These are phyloP conservation scores for Tetragnatha montana DNA, from an alignment of 2,888 invertebrate genomes.

Conservation along the genomic window DNA sequence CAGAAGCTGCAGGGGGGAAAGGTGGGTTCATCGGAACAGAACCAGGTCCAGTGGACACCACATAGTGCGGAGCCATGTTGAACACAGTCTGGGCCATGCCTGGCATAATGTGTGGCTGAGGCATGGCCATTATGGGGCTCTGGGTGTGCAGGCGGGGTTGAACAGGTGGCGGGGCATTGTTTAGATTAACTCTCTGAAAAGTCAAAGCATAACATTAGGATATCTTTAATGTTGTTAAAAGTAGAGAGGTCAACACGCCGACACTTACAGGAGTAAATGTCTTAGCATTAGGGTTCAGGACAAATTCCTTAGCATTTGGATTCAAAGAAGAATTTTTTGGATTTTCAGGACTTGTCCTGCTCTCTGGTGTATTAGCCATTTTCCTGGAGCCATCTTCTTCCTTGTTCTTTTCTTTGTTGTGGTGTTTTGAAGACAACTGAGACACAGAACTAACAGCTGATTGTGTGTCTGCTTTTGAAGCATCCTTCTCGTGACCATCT, in stretches of 20 bases:
- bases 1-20: slow-evolving; percentile 67
- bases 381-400: slow-evolving; percentile 55
- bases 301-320: slow-evolving; percentile 92
- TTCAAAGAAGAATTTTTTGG: slow-evolving; percentile 87
- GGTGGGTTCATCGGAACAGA: slow-evolving; percentile 64
- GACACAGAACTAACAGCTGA: slow-evolving; percentile 17
- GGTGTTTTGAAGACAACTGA: slow-evolving; percentile 35
- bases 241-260: neutral
- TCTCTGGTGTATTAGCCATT: slow-evolving; percentile 46
- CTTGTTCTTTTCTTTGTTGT: slow-evolving; percentile 51
- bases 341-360: slow-evolving; percentile 73
- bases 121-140: slow-evolving; percentile 71
- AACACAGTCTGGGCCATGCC: slow-evolving; percentile 74
- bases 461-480: slow-evolving; percentile 48
- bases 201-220: too few relatives aligned
- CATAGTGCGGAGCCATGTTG: slow-evolving; percentile 74
- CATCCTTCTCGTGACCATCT: slow-evolving; percentile 38
- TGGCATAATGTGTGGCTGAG: slow-evolving; percentile 70
- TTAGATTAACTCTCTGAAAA: slow-evolving; percentile 49
- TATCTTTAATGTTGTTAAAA: neutral
- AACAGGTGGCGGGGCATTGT: slow-evolving; percentile 52
- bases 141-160: slow-evolving; percentile 70
- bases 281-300: slow-evolving; percentile 90
- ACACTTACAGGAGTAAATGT: slow-evolving; percentile 83
- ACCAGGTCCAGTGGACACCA: slow-evolving; percentile 70